Base-by-base conservation (phyloP, 2,888 invertebrate genomes). In the Carabus problematicus region DNA sequence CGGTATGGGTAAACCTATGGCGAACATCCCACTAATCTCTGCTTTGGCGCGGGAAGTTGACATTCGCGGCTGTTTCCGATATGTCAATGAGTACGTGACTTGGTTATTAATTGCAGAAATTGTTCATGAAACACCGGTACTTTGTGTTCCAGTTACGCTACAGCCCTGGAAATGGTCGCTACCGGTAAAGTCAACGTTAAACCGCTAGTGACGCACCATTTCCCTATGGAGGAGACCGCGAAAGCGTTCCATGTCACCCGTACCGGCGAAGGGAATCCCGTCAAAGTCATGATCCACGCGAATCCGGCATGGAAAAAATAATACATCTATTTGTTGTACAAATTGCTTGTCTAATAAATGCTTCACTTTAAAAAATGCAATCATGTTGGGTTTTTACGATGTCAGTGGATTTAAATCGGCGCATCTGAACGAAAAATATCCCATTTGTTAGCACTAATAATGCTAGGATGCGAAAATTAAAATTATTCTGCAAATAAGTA, bases 51-150 rank as follows among this genome's bases (percentile, higher is more conserved):
- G 94, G 64, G 97, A 98, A 84, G 91, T 98, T 8, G 97, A 97
- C 82, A 92, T 98, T 73, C 86, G 91, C 71, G 98, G 98, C 72
- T 90, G 95, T 70, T 98, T 98, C 84, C 87, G 98, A 82, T 98
- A 98, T 79, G 92, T 88, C 72, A 96, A 96, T 81, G 94, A 93
- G 93, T 71, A 41, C 66, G 72, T 71, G 42, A 52, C 16, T 42
- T 54, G 12, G 58, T 55, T 16, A 14, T 9, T 9, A 45, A 45
- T 29, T 45, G 2, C 11, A 8, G 9, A 19, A 14, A 11, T 55
- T 47, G 16, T 42, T 41, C 9, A 43, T 54, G 16, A 16, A n/a
- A 19, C 47, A 14, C 3, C 16, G 19, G 8, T 49, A 40, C 12
- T 47, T 43, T 16, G n/a, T 71, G 49, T 64, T 40, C 45, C 79